Conservation (phyloP, 2,113 vertebrate species). For the Eulemur rufifrons region DNA sequence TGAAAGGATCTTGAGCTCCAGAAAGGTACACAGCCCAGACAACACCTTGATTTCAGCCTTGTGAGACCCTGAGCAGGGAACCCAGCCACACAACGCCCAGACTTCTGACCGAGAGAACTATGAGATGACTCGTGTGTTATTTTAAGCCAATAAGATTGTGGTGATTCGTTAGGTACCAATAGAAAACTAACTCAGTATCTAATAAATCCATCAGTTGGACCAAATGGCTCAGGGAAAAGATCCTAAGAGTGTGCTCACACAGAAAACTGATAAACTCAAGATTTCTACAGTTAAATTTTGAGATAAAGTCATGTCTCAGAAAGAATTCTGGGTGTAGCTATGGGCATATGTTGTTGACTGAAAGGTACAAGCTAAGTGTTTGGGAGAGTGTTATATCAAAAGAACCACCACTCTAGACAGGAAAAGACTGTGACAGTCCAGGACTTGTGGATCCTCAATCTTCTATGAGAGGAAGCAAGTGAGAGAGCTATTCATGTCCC, state of each 20-base stretch:
- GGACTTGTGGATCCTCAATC: not conserved
- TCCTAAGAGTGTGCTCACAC: not conserved
- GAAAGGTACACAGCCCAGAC: not conserved
- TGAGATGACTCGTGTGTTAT: not conserved
- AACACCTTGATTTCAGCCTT: not conserved
- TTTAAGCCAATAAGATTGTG: not conserved
- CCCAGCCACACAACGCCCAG: fast-evolving
- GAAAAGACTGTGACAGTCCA: not conserved
- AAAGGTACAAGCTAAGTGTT: not conserved
- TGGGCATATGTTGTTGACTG: not conserved
- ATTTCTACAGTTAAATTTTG: not conserved
- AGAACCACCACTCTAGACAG: not conserved
- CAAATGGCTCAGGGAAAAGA: not conserved
- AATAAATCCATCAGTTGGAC: not conserved
- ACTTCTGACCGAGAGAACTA: not conserved
- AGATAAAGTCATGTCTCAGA: not conserved
- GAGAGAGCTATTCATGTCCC: not conserved
- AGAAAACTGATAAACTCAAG: not conserved
- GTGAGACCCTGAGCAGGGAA: not conserved
- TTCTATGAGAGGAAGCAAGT: not conserved
- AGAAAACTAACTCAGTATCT: not conserved
- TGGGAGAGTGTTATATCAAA: not conserved
- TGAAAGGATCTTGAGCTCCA: not conserved
- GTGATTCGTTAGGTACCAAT: not conserved
- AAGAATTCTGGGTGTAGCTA: not conserved